These are phyloP conservation scores for Delia radicum DNA, from an alignment of 1,140 invertebrate genomes.

Conservation along the genomic window DNA sequence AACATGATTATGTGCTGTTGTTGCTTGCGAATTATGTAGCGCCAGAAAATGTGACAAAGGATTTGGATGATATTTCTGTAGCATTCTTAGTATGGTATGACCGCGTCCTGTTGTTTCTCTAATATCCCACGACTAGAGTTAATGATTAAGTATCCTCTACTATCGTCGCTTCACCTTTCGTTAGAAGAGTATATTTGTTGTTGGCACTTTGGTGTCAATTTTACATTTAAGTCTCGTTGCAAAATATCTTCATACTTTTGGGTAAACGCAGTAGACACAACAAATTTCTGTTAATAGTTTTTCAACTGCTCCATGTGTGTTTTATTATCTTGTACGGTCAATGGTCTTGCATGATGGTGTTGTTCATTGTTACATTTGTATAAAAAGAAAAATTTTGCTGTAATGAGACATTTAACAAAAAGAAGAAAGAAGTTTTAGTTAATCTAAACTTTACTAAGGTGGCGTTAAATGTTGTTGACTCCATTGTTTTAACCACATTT, in stretches of 20 bases:
- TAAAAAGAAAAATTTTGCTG: not conserved
- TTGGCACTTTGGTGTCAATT: conserved; percentile 17
- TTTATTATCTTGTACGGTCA: not conserved
- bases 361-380: not conserved
- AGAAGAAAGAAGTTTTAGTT: not conserved
- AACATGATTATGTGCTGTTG: conserved; percentile 35
- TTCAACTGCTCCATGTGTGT: not conserved
- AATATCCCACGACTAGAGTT: not conserved
- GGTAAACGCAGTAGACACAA: too few relatives aligned
- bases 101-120: not conserved
- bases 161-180: not conserved
- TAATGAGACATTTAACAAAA: not conserved
- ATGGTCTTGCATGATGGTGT: conserved; percentile 10
- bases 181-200: not conserved
- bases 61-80: conserved; percentile 56
- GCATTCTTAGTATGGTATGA: conserved; percentile 39
- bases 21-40: conserved; percentile 51
- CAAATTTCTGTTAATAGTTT: conserved; percentile 11
- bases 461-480: conserved; percentile 8
- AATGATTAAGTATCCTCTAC: not conserved
- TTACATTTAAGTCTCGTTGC: conserved; percentile 11
- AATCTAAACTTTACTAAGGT: not conserved
- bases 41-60: conserved; percentile 55
- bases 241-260: conserved; percentile 17
- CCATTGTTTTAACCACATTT: not conserved